Evolutionary conservation across 2,888 invertebrate species (phyloP), one percentile per base, ranked within the genome.

Genomic region (Patella depressa): DNA sequence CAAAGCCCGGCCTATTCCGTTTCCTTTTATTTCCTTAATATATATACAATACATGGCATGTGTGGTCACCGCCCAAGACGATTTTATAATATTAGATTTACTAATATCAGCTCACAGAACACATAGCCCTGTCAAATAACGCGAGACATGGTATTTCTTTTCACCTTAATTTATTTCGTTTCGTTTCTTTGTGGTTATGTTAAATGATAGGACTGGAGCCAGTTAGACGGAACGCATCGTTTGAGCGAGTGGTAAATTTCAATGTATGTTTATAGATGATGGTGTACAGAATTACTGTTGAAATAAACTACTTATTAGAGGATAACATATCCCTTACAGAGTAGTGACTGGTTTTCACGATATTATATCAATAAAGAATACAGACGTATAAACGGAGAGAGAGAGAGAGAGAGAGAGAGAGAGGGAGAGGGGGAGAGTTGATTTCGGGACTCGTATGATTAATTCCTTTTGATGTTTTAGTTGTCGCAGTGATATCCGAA

Each of bases 241-340:
- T 45, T 45, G 45, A 45, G 45, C 45, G 45, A 45, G 45, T 45
- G 45, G 45, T 45, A 65, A 65, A 24, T 65, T 65, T 24, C 65
- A 65, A 19, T 19, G 11, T 65, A 65, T 65, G 65, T 65, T 65
- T 65, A 65, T 65, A 65, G 19, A 65, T 65, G 65, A 65, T 65
- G 65, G 65, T 65, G 19, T 24, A 65, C 65, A 65, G 65, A 65
- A 65, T 65, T 24, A 65, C 65, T 65, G 65, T 65, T 65, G 65
- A 65, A 65, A 65, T 65, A 65, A 65, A 65, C 65, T 65, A 65
- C 65, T 65, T 65, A 65, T 65, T 65, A 65, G 24, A 65, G 65
- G 65, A 65, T 65, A 65, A 65, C 65, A 65, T 14, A 24, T 24
- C 65, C 24, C 65, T 65, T 45, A 45, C 45, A 45, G 45, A 45